Conservation (phyloP, 2,888 invertebrate species). For the Drepanosiphum platanoidis region DNA sequence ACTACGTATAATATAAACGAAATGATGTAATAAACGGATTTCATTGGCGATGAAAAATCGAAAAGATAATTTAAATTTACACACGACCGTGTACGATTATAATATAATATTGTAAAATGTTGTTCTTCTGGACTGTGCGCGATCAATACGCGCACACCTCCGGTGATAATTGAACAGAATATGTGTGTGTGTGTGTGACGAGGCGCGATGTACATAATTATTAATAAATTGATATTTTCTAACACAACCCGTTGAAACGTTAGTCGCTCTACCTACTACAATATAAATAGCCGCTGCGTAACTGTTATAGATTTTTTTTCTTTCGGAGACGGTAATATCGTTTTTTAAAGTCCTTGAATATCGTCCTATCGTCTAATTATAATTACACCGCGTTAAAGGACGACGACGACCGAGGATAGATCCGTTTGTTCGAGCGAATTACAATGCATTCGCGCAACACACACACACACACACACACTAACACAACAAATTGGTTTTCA, state of each 20-base stretch:
- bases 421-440: constrained; percentile 16
- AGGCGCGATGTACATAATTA: constrained; percentile 6
- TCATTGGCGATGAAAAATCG: background rate
- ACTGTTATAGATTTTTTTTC: constrained; percentile 9
- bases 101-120: background rate
- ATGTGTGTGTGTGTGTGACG: background rate
- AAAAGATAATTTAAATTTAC: background rate
- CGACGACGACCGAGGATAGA: constrained; percentile 1
- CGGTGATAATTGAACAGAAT: background rate
- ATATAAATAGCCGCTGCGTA: background rate
- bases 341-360: constrained; percentile 40
- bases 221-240: constrained; percentile 46
- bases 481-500: constrained; percentile 41
- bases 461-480: background rate
- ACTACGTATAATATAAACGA: background rate
- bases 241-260: constrained; percentile 13
- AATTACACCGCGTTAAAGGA: constrained; percentile 31
- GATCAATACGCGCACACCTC: background rate
- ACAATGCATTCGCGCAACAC: background rate
- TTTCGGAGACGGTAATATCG: constrained; percentile 9
- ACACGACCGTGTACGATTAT: background rate
- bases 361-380: constrained; percentile 28
- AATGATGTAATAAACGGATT: background rate
- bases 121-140: too few species aligned
- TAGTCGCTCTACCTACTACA: too few species aligned